Evolutionary conservation across 2,888 invertebrate species (phyloP).

Genomic region (Rotaria macrura): DNA sequence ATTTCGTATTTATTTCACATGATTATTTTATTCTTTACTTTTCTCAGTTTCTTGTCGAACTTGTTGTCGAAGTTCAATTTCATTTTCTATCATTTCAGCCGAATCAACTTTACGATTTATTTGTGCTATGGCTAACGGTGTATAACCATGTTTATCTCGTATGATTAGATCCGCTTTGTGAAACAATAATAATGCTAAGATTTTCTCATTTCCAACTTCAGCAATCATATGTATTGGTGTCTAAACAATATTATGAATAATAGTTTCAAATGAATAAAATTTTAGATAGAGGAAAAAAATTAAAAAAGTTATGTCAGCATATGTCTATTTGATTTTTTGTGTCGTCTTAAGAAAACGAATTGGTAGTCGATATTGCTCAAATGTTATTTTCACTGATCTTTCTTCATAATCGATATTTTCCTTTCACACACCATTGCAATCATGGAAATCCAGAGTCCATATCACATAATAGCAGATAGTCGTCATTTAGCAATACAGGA

Average conservation of each 20-base stretch:
- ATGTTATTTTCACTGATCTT: background rate
- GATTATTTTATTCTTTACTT: background rate
- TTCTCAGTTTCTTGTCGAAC: constrained; percentile 7
- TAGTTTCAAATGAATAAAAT: background rate
- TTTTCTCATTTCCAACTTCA: constrained; percentile 12
- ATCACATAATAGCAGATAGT: constrained; percentile 31
- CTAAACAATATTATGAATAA: background rate
- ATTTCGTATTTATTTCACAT: background rate
- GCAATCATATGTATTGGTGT: constrained; percentile 27
- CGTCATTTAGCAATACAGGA: constrained; percentile 7
- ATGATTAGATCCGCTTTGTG: constrained; percentile 27
- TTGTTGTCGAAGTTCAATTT: constrained; percentile 22
- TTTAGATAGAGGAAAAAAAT: background rate
- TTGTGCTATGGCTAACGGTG: constrained; percentile 21
- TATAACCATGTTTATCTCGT: constrained; percentile 21
- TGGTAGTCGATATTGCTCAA: background rate
- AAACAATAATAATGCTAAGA: constrained; percentile 25
- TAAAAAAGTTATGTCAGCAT: background rate
- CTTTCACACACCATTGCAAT: constrained; percentile 19
- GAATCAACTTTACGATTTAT: constrained; percentile 19
- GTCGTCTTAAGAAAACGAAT: background rate
- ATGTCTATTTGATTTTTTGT: background rate
- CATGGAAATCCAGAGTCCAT: constrained; percentile 33
- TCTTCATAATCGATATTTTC: constrained; percentile 6
- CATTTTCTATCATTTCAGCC: constrained; percentile 29